Evolutionary conservation across 2,797 vertebrate genomes (phyloP), one percentile per base, ranked within the genome.

Genomic region (Ataeniobius toweri): DNA sequence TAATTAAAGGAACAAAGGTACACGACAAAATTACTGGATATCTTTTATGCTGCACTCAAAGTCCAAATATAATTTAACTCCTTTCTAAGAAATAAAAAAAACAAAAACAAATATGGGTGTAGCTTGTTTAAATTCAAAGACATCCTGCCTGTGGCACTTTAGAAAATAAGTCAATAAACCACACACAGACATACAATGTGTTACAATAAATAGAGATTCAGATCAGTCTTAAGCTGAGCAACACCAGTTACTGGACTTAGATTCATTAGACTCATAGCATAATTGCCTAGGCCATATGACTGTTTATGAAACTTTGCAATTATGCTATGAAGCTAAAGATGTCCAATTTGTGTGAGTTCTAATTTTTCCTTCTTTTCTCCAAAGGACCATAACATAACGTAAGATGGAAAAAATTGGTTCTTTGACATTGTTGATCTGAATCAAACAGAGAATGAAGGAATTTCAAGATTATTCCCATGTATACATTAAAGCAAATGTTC

Each of bases 161-260:
- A 75, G 80, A 77, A 86, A 26, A 80, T 39, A 79, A 76, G 74
- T 74, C 14, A 71, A 88, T 55, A 79, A 83, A 85, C n/a, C 50
- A 5, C 41, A 77, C 75, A 73, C 61, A 75, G 53, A 73, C 48
- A 3, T 73, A 77, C 75, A 22, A 18, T n/a, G 5, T 59, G 56
- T 83, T 46, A 76, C 61, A 76, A 72, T 10, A 76, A 39, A 76
- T 80, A 58, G 36, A n/a, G 22, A 41, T 0, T 0, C 65, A 68
- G 4, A 24, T 24, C 20, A 67, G 39, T 24, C 10, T 44, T 6
- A 67, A 67, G 36, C 22, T 41, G 4, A n/a, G 5, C 22, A 24
- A 24, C 44, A 44, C 0, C 18, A 1, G 65, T 68, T n/a, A n/a
- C 22, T 6, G 55, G 51, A 0, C 44, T 46, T 10, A 48, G 53